Conservation (phyloP, 2,797 vertebrate genomes). For the Molothrus ater region DNA sequence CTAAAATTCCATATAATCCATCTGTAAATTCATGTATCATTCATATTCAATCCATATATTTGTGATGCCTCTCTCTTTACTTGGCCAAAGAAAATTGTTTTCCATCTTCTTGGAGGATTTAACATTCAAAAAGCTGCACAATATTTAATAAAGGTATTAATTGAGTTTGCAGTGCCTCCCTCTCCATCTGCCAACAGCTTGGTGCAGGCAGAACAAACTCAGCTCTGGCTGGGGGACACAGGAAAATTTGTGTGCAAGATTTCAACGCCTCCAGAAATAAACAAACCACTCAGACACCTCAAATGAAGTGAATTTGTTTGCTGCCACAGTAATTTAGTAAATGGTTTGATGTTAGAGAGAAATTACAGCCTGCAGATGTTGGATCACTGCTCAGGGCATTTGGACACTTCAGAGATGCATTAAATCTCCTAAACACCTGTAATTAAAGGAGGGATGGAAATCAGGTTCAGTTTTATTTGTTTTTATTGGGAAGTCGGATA, state of each 20-base stretch:
- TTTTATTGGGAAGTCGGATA: fast-evolving
- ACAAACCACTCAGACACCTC: not conserved
- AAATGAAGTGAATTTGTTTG: not conserved
- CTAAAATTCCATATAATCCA: not conserved
- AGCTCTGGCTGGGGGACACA: not conserved
- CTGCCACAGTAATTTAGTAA: not conserved
- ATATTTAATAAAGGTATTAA: not conserved
- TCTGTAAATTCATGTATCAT: not conserved
- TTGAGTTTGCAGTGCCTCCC: not conserved
- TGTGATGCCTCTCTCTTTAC: not conserved
- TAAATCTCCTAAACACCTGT: not conserved
- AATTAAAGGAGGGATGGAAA: not conserved
- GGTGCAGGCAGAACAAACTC: not conserved
- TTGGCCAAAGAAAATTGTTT: not conserved
- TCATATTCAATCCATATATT: not conserved
- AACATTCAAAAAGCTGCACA: not conserved
- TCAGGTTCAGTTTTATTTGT: not conserved
- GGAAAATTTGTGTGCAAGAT: not conserved
- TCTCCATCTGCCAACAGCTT: not conserved
- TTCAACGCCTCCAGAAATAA: not conserved
- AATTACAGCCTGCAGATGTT: not conserved
- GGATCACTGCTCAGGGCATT: not conserved
- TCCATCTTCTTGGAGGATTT: not conserved
- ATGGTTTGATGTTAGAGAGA: not conserved
- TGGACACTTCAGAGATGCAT: not conserved